Conservation (phyloP, 1,140 invertebrate species). For the Drosophila ambigua region DNA sequence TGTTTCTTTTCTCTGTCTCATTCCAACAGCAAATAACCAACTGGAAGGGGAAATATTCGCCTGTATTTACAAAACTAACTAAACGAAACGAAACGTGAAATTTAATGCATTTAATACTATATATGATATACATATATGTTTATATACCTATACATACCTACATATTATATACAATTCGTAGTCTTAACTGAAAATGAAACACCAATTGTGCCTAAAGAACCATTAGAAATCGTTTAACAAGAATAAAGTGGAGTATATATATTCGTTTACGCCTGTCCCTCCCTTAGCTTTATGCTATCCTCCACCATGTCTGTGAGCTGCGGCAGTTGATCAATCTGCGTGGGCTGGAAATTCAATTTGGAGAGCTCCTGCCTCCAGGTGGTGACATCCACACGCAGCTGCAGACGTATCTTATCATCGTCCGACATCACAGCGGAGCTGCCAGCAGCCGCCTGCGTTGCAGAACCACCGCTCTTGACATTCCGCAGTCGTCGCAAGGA, state of each 20-base stretch:
- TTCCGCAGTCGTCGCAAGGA: constrained; percentile 95
- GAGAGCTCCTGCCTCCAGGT: constrained; percentile 84
- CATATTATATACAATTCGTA: constrained; percentile 67
- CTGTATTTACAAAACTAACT: constrained; percentile 28
- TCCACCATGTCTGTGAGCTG: constrained; percentile 70
- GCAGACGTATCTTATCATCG: constrained; percentile 96
- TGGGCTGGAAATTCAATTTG: constrained; percentile 65
- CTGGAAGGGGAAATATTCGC: constrained; percentile 13
- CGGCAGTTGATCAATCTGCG: constrained; percentile 60
- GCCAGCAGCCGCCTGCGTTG: constrained; percentile 65
- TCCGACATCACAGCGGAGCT: constrained; percentile 87
- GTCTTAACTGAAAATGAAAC: constrained; percentile 46
- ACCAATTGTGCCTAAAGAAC: constrained; percentile 70
- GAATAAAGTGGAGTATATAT: constrained; percentile 64
- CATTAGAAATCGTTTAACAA: constrained; percentile 53
- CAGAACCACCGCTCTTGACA: constrained; percentile 85
- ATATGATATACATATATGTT: constrained; percentile 61
- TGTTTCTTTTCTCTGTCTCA: constrained; percentile 52
- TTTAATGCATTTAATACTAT: constrained; percentile 72
- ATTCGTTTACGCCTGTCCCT: constrained; percentile 40
- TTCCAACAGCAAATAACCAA: constrained; percentile 69
- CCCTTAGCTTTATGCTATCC: constrained; percentile 71
- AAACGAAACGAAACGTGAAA: constrained; percentile 49
- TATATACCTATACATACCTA: constrained; percentile 37
- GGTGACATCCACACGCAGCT: constrained; percentile 94